Conservation (phyloP, 2,888 invertebrate species). For the Pristionchus fissidentatus region DNA sequence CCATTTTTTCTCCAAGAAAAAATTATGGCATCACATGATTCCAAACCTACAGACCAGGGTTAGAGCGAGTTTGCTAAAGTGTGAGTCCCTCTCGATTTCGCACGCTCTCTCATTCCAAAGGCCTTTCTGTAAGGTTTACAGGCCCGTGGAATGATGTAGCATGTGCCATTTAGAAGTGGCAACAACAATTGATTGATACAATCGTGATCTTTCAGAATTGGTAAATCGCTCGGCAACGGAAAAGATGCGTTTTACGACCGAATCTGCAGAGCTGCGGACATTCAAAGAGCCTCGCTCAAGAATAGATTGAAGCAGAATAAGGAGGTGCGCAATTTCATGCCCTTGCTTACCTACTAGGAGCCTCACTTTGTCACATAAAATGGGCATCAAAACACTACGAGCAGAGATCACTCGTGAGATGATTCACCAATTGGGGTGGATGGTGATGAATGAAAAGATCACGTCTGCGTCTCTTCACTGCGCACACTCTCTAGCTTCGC, state of each 20-base stretch:
- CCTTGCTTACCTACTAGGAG: neutral
- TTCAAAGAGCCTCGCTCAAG: constrained; percentile 63
- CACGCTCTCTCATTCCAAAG: no score
- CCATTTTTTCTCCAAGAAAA: neutral
- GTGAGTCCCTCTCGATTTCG: no score
- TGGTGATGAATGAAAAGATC: no score
- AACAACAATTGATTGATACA: neutral
- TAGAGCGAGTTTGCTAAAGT: no score
- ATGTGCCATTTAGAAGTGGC: neutral
- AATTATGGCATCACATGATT: no score
- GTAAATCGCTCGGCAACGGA: constrained; percentile 58
- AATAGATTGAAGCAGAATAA: constrained; percentile 64
- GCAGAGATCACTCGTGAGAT: neutral
- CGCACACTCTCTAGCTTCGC: no score
- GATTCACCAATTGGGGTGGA: no score
- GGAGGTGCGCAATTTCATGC: constrained; percentile 51
- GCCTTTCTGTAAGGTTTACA: no score
- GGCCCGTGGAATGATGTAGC: neutral
- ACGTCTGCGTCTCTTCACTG: neutral
- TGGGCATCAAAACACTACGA: neutral
- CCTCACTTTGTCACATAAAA: neutral
- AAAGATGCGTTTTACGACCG: constrained; percentile 62
- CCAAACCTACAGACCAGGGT: no score
- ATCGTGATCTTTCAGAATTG: constrained; percentile 52
- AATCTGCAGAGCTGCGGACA: constrained; percentile 64